Evolutionary conservation across 2,888 invertebrate species (phyloP).

Genomic region (Timandra comae): DNA sequence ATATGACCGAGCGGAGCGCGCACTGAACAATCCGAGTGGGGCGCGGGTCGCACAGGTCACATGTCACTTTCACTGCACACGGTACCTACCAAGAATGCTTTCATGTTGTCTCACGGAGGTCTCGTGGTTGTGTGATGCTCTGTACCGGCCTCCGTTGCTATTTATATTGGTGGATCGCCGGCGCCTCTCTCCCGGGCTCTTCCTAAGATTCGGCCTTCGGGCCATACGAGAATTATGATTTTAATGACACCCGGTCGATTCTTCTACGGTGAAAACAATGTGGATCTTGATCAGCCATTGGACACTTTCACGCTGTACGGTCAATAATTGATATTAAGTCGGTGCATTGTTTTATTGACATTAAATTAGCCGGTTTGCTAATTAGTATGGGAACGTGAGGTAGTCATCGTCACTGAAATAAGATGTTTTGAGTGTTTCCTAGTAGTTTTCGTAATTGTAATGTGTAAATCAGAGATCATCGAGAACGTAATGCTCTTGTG

Average conservation of each 20-base stretch:
- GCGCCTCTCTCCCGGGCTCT: constrained; percentile 73
- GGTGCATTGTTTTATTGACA: constrained; percentile 2
- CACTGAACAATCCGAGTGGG: constrained; percentile 49
- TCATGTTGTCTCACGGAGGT: constrained; percentile 75
- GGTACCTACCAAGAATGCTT: constrained; percentile 76
- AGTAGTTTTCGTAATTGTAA: neutral
- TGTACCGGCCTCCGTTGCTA: constrained; percentile 49
- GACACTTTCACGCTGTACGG: constrained; percentile 52
- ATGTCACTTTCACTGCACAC: constrained; percentile 70
- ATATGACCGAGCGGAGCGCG: constrained; percentile 34
- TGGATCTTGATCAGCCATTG: constrained; percentile 45
- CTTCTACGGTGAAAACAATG: constrained; percentile 72
- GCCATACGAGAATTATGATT: constrained; percentile 72
- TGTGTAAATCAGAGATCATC: neutral
- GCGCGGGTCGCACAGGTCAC: constrained; percentile 65
- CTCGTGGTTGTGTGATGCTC: constrained; percentile 72
- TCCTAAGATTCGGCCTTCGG: constrained; percentile 75
- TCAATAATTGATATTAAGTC: constrained; percentile 12
- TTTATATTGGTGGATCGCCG: constrained; percentile 60
- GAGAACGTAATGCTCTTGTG: neutral
- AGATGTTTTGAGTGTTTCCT: neutral
- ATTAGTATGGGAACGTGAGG: no score
- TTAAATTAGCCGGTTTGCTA: neutral
- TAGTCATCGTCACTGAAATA: no score
- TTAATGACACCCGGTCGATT: constrained; percentile 71